phyloP scores from a whole-genome alignment of 2,888 invertebrate species.

The Tholera decimalis region DNA sequence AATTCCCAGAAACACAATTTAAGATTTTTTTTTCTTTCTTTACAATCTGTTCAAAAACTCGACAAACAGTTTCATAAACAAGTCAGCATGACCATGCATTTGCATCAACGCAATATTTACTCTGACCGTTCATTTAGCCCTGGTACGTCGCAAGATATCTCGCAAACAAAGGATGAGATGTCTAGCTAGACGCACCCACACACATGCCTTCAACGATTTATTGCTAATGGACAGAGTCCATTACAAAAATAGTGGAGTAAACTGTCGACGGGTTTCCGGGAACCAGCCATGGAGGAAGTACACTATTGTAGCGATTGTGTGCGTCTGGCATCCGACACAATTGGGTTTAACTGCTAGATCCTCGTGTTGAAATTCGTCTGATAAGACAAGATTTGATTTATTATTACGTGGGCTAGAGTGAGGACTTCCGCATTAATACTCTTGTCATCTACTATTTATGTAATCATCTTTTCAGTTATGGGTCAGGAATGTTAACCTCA shows the following conservation, averaged over 20 bases:
- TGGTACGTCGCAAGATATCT: conserved; percentile 48
- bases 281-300: conserved; percentile 61
- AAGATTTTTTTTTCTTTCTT: conserved; percentile 25
- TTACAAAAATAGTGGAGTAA: conserved; percentile 80
- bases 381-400: conserved; percentile 44
- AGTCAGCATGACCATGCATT: conserved; percentile 51
- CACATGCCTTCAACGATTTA: conserved; percentile 70
- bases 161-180: conserved; percentile 63
- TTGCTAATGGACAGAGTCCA: conserved; percentile 83
- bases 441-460: not conserved
- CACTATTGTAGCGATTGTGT: conserved; percentile 56
- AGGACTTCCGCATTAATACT: conserved; percentile 15
- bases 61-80: conserved; percentile 42
- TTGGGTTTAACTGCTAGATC: conserved; percentile 64
- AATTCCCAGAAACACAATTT: conserved; percentile 5
- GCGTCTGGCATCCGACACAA: conserved; percentile 63
- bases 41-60: conserved; percentile 39
- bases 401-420: conserved; percentile 29
- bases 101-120: conserved; percentile 60
- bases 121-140: conserved; percentile 47
- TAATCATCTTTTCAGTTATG: not conserved
- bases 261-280: conserved; percentile 69
- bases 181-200: conserved; percentile 66
- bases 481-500: not conserved
- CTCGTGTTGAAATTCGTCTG: conserved; percentile 58